Conservation (phyloP, 2,888 invertebrate species). For the Scaptomyza parva region DNA sequence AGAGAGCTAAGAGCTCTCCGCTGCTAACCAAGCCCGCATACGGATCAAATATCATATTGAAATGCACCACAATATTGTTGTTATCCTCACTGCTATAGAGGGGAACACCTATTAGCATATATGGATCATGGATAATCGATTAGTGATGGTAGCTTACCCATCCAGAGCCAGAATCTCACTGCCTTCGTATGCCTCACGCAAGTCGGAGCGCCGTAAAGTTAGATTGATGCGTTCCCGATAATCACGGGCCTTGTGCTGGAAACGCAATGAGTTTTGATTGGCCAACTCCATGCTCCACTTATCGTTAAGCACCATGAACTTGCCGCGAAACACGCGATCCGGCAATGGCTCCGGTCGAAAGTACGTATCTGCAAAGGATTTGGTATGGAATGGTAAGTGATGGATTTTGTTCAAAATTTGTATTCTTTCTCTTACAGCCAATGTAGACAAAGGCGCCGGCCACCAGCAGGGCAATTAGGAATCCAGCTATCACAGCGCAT, state of each 20-base stretch:
- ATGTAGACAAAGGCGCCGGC: slow-evolving; percentile 88
- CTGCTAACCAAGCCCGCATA: slow-evolving; percentile 89
- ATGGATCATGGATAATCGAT: background rate
- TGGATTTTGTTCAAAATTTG: too few relatives aligned
- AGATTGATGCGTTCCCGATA: slow-evolving; percentile 91
- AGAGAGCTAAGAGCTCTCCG: slow-evolving; percentile 88
- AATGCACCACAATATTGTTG: slow-evolving; percentile 91
- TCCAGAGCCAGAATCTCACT: slow-evolving; percentile 94
- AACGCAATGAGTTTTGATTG: slow-evolving; percentile 88
- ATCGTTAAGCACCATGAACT: slow-evolving; percentile 90
- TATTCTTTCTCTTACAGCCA: slow-evolving; percentile 87
- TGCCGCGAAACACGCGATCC: slow-evolving; percentile 93
- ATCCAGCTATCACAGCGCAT: slow-evolving; percentile 93
- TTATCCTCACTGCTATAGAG: slow-evolving; percentile 87
- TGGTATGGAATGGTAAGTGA: background rate
- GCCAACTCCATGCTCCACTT: slow-evolving; percentile 89
- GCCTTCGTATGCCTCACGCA: slow-evolving; percentile 91
- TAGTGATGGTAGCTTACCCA: slow-evolving; percentile 87
- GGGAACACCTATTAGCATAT: background rate
- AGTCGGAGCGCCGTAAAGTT: slow-evolving; percentile 90
- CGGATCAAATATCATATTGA: slow-evolving; percentile 94
- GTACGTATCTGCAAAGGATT: slow-evolving; percentile 80
- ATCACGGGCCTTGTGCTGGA: slow-evolving; percentile 90
- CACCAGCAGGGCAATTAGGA: slow-evolving; percentile 91
- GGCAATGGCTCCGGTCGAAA: slow-evolving; percentile 87